A percentile compares a stretch with the other conserved stretches of the same genome.
Conservation (phyloP, 1,140 invertebrate species). For the Trypoxylus dichotomus region DNA sequence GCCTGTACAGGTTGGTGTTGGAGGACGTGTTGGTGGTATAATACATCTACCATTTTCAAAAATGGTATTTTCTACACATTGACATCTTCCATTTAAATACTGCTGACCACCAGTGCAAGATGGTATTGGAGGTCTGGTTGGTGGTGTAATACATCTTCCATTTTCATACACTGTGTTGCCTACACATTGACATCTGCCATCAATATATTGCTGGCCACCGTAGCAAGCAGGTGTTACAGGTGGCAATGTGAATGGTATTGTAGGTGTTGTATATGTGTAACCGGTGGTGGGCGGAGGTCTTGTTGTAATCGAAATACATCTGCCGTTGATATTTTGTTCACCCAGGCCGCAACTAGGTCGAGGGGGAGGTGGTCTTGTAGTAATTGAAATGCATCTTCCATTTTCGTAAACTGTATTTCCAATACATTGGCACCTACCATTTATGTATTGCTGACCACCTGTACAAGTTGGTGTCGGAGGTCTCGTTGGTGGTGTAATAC, state of each 20-base stretch:
- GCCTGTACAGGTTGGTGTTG: not conserved
- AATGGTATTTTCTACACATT: not conserved
- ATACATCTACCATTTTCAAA: constrained; percentile 17
- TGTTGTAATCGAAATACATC: not conserved
- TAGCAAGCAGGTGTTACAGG: too few relatives aligned
- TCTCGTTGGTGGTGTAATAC: constrained; percentile 33
- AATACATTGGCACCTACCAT: constrained; percentile 13
- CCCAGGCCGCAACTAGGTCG: too few relatives aligned
- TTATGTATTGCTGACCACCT: not conserved
- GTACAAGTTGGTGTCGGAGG: constrained; percentile 8
- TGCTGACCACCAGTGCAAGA: not conserved
- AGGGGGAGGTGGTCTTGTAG: too few relatives aligned
- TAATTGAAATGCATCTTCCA: constrained; percentile 28
- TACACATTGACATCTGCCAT: not conserved
- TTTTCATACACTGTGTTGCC: not conserved
- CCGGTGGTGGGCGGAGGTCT: too few relatives aligned
- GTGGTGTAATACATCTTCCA: not conserved
- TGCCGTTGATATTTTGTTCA: too few relatives aligned
- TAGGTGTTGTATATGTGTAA: too few relatives aligned
- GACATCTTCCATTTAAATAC: constrained; percentile 19
- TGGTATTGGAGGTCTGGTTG: not conserved
- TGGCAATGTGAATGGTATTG: too few relatives aligned
- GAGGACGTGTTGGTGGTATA: not conserved
- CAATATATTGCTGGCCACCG: too few relatives aligned
- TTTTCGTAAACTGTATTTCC: constrained; percentile 19